These are phyloP conservation scores for Xenops minutus DNA, from an alignment of 2,797 vertebrate genomes.

Conservation along the genomic window DNA sequence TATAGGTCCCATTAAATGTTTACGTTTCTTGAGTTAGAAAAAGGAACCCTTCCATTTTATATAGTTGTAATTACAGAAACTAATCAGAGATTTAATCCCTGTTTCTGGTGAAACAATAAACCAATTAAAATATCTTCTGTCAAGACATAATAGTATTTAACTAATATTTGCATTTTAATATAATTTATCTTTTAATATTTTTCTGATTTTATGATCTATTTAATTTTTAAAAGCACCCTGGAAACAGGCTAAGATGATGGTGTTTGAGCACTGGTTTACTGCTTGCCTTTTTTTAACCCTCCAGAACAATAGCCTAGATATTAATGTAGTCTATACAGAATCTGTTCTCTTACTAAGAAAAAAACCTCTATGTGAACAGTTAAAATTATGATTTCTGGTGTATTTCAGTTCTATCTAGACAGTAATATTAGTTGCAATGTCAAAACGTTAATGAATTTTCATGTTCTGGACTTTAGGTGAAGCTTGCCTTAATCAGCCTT, in stretches of 20 bases:
- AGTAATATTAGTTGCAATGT: background rate
- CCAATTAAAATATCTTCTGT: background rate
- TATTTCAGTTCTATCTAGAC: background rate
- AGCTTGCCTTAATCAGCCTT: background rate
- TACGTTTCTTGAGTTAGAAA: background rate
- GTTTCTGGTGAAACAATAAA: background rate
- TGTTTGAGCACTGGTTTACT: background rate
- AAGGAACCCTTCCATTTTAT: background rate
- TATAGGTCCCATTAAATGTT: background rate
- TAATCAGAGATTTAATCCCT: background rate
- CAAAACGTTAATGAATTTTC: background rate
- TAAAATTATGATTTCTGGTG: background rate
- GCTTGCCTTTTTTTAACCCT: background rate
- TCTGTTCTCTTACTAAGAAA: background rate
- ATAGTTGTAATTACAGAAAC: background rate
- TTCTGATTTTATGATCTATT: background rate
- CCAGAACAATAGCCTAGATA: background rate
- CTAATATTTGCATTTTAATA: background rate
- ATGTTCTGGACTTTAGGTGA: background rate
- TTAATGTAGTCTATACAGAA: background rate
- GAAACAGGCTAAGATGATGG: background rate
- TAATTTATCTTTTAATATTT: background rate
- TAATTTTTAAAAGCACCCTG: background rate
- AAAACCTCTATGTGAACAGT: rapidly evolving
- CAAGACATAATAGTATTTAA: background rate